phyloP scores from a whole-genome alignment of 2,888 invertebrate species.

The Gerris lacustris region DNA sequence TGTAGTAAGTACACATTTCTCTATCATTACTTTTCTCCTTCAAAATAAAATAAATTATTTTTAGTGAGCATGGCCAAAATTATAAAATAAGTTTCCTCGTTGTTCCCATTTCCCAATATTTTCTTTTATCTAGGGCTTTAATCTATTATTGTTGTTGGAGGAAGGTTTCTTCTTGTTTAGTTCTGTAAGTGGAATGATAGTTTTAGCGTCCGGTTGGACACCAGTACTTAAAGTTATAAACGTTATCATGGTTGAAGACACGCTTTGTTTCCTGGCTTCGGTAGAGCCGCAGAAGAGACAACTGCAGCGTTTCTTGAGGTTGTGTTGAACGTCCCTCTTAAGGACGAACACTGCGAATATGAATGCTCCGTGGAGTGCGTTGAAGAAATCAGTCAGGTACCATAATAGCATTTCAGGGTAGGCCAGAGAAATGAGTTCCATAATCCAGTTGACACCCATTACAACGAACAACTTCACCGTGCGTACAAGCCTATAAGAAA shows the following conservation, averaged over 20 bases:
- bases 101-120: no score
- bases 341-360: conserved; percentile 61
- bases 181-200: no score
- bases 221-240: background rate
- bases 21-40: no score
- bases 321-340: conserved; percentile 46
- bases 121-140: no score
- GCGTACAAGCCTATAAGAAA: conserved; percentile 48
- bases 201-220: background rate
- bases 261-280: background rate
- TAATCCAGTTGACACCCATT: conserved; percentile 64
- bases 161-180: no score
- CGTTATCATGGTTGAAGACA: background rate
- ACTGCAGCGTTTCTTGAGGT: conserved; percentile 33
- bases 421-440: conserved; percentile 50
- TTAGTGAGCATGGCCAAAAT: no score
- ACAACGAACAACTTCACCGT: conserved; percentile 63
- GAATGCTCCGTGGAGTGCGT: conserved; percentile 56
- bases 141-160: no score
- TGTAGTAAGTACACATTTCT: no score
- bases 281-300: background rate
- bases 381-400: conserved; percentile 50
- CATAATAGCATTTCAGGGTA: conserved; percentile 39
- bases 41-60: no score
- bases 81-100: no score